Percentiles rank a stretch among this genome's conserved stretches.
phyloP scores from a whole-genome alignment of 2,888 invertebrate genomes.

The Altica lythri region DNA sequence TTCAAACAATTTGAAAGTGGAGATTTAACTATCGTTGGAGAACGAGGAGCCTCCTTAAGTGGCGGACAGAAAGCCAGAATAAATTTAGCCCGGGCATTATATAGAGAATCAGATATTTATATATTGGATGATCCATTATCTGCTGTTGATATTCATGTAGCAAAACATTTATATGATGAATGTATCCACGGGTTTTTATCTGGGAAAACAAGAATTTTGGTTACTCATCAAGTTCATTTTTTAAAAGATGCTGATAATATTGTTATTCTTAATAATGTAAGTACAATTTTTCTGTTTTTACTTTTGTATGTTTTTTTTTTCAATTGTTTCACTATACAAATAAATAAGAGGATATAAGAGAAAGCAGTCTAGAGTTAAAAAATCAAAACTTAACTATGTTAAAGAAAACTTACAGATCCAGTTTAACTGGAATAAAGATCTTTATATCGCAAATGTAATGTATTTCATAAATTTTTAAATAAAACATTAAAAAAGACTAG shows the following conservation, averaged over 20 bases:
- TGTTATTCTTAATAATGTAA: constrained; percentile 67
- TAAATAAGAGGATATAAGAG: too few relatives aligned
- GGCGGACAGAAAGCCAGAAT: constrained; percentile 83
- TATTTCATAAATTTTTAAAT: too few relatives aligned
- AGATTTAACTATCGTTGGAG: constrained; percentile 80
- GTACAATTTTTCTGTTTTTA: constrained; percentile 32
- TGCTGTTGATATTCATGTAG: constrained; percentile 84
- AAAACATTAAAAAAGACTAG: too few relatives aligned
- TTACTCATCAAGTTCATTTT: constrained; percentile 88
- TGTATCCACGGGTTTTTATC: constrained; percentile 72
- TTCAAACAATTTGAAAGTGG: constrained; percentile 73
- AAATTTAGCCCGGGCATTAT: constrained; percentile 71
- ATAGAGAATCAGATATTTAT: constrained; percentile 76
- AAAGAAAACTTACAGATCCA: too few relatives aligned
- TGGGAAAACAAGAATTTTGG: constrained; percentile 73
- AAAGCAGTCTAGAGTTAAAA: too few relatives aligned
- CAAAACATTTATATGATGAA: constrained; percentile 76
- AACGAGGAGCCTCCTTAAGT: constrained; percentile 75
- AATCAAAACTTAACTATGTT: too few relatives aligned
- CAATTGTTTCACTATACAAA: too few relatives aligned
- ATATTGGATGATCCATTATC: constrained; percentile 83
- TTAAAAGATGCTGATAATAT: constrained; percentile 70
- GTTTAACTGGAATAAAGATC: too few relatives aligned
- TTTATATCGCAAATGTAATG: too few relatives aligned
- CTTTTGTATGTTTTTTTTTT: background rate